Conservation (phyloP, 2,888 invertebrate species). For the Trissoscelio sp. region DNA sequence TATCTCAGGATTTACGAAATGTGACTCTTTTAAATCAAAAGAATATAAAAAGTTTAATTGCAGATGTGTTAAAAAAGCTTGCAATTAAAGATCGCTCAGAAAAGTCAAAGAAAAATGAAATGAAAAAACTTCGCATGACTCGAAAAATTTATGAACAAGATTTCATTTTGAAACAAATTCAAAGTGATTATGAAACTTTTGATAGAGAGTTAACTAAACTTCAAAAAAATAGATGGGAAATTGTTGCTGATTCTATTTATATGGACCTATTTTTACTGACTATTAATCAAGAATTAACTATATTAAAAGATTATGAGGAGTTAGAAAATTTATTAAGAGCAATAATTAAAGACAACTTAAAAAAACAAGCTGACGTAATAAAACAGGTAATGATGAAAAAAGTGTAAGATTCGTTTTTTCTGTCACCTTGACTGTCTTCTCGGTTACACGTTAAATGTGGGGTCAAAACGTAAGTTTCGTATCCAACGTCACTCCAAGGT, state of each 20-base stretch:
- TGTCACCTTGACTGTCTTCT: no score
- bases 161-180: slow-evolving; percentile 86
- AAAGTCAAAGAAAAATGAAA: slow-evolving; percentile 85
- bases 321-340: slow-evolving; percentile 87
- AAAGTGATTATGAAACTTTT: slow-evolving; percentile 86
- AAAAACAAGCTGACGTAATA: slow-evolving; percentile 81
- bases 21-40: background rate
- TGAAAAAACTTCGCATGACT: slow-evolving; percentile 84
- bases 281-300: slow-evolving; percentile 89
- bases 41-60: background rate
- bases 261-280: slow-evolving; percentile 87
- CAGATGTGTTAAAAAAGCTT: no score
- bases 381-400: slow-evolving; percentile 73
- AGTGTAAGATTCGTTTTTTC: no score
- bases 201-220: slow-evolving; percentile 87
- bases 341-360: slow-evolving; percentile 85
- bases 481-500: no score
- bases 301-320: slow-evolving; percentile 89
- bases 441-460: no score
- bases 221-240: slow-evolving; percentile 85
- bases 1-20: background rate
- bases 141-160: slow-evolving; percentile 88
- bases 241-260: slow-evolving; percentile 86
- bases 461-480: no score
- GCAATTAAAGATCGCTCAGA: slow-evolving; percentile 81